Percentiles rank a stretch among this genome's conserved stretches.
Conservation (phyloP, 2,113 vertebrate species). For the Pomatostomus ruficeps region DNA sequence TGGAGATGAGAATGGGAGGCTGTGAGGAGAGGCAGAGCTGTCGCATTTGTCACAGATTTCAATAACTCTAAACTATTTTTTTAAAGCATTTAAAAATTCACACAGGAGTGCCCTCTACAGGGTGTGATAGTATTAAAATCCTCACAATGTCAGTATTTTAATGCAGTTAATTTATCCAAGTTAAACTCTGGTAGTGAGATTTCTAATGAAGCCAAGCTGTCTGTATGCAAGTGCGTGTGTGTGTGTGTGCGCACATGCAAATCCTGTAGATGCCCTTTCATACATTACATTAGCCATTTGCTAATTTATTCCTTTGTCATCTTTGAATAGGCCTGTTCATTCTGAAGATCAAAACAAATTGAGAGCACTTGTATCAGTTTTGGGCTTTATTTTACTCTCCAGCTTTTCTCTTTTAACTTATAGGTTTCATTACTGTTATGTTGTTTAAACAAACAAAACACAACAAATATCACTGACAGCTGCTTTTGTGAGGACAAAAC, state of each 20-base stretch:
- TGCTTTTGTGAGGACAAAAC: conserved; percentile 16
- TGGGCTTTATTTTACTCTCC: conserved; percentile 48
- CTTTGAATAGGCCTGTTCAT: conserved; percentile 38
- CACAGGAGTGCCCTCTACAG: conserved; percentile 50
- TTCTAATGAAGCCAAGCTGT: conserved; percentile 34
- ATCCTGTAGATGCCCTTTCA: background rate
- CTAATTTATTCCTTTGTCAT: conserved; percentile 64
- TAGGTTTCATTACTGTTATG: background rate
- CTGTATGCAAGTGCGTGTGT: background rate
- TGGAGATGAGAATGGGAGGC: conserved; percentile 67
- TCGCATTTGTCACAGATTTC: background rate
- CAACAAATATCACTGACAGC: conserved; percentile 9
- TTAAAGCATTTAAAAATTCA: conserved; percentile 52
- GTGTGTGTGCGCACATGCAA: background rate
- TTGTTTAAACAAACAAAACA: conserved; percentile 27
- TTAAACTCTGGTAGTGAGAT: conserved; percentile 53
- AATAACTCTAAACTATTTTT: conserved; percentile 52
- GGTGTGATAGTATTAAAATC: conserved; percentile 58
- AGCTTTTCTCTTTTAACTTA: conserved; percentile 41
- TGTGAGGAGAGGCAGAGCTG: conserved; percentile 30
- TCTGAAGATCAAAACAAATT: conserved; percentile 44
- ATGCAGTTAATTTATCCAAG: conserved; percentile 70
- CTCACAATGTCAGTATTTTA: conserved; percentile 72
- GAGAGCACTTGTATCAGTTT: conserved; percentile 27
- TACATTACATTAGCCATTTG: conserved; percentile 34